Conservation (phyloP, 2,113 vertebrate species). For the Numenius arquata region DNA sequence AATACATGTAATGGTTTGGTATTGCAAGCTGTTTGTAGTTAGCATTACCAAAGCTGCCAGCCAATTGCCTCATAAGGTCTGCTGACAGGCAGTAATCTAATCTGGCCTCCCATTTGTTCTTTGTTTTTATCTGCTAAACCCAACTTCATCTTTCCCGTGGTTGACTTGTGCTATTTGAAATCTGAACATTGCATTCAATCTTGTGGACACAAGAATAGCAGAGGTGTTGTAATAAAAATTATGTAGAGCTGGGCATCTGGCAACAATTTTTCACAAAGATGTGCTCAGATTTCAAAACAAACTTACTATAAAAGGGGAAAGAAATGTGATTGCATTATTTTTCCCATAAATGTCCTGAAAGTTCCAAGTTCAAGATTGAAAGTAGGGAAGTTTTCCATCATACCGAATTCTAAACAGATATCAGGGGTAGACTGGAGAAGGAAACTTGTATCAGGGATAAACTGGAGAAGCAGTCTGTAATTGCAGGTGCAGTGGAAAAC, state of each 20-base stretch:
- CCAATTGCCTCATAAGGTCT: constrained; percentile 40
- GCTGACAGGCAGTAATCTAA: constrained; percentile 67
- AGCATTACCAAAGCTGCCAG: constrained; percentile 49
- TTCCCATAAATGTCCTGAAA: not conserved
- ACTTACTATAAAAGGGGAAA: not conserved
- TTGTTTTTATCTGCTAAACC: constrained; percentile 57
- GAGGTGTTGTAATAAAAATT: constrained; percentile 15
- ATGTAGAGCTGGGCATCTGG: not conserved
- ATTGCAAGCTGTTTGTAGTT: constrained; percentile 57
- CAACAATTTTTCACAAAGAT: constrained; percentile 22
- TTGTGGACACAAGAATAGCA: not conserved
- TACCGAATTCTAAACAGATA: not conserved
- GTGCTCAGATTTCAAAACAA: constrained; percentile 12
- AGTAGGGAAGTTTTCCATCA: not conserved
- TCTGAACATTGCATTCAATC: constrained; percentile 14
- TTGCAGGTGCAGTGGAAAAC: not conserved
- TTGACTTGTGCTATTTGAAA: constrained; percentile 37
- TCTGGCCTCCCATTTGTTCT: constrained; percentile 60
- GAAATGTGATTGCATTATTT: not conserved
- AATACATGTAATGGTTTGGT: constrained; percentile 28
- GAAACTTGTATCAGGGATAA: not conserved
- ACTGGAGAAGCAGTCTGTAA: not conserved
- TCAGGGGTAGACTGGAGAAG: not conserved
- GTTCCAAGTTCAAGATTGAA: not conserved
- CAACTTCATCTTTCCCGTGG: not conserved